Conservation (phyloP, 2,888 invertebrate species). For the Cephus runcator region DNA sequence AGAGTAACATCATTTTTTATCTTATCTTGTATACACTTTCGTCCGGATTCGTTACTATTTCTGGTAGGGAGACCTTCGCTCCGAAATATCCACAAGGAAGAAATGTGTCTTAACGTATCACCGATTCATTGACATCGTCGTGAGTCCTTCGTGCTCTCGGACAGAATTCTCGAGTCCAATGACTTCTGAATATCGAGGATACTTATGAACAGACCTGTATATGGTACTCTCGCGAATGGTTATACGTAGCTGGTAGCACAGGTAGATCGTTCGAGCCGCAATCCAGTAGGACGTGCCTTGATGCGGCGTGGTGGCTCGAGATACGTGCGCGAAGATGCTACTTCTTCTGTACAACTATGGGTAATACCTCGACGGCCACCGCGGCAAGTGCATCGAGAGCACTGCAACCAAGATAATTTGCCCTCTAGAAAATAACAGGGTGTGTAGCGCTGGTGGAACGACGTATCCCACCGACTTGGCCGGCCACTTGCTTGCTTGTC, state of each 20-base stretch:
- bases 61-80: constrained; percentile 17
- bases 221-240: background rate
- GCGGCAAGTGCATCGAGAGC: constrained; percentile 59
- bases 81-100: constrained; percentile 12
- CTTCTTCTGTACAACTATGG: constrained; percentile 58
- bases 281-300: constrained; percentile 64
- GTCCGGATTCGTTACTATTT: background rate
- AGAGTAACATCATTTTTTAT: background rate
- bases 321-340: constrained; percentile 63
- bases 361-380: constrained; percentile 27
- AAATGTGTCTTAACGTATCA: background rate
- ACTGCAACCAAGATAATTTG: constrained; percentile 53
- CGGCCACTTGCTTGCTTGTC: constrained; percentile 23
- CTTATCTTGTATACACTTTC: background rate
- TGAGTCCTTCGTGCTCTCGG: background rate
- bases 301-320: constrained; percentile 61
- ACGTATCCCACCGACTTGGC: constrained; percentile 24
- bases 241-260: constrained; percentile 43
- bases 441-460: constrained; percentile 48
- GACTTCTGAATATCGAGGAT: background rate
- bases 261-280: constrained; percentile 55
- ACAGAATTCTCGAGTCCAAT: background rate
- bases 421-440: constrained; percentile 61
- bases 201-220: constrained; percentile 11
- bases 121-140: background rate